Conservation (phyloP, 1,140 invertebrate genomes). For the Pseudomyrmex sp. region DNA sequence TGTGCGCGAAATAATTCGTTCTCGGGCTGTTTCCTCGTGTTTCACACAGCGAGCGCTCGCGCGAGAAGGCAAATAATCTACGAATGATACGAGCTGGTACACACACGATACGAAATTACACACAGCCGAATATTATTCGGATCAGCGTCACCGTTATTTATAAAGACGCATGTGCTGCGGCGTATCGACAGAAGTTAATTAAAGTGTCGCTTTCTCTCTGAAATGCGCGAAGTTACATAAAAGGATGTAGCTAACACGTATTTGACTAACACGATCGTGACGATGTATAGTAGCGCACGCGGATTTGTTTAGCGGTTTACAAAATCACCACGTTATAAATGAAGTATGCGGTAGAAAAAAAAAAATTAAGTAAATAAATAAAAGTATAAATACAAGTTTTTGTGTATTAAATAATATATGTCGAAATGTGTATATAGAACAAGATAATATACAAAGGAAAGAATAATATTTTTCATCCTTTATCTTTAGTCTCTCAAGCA, state of each 20-base stretch:
- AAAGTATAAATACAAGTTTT: too few relatives aligned
- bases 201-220: slow-evolving; percentile 20
- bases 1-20: slow-evolving; percentile 43
- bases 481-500: background rate
- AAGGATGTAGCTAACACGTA: background rate
- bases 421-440: too few relatives aligned
- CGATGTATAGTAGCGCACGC: background rate
- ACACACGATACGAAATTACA: slow-evolving; percentile 14
- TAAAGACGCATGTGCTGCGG: slow-evolving; percentile 6
- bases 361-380: background rate
- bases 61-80: slow-evolving; percentile 24
- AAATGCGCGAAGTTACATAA: slow-evolving; percentile 21
- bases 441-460: too few relatives aligned
- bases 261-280: background rate
- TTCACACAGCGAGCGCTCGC: slow-evolving; percentile 2
- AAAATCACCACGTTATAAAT: background rate
- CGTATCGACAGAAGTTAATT: slow-evolving; percentile 52
- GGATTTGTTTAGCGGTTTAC: background rate
- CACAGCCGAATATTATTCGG: slow-evolving; percentile 4
- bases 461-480: background rate
- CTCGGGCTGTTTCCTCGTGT: slow-evolving; percentile 31
- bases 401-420: too few relatives aligned
- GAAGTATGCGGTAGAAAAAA: background rate
- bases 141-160: slow-evolving; percentile 37
- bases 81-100: background rate